Evolutionary conservation across 1,140 invertebrate species (phyloP), one percentile per base, ranked within the genome.

Genomic region (Drosophila simulans): DNA sequence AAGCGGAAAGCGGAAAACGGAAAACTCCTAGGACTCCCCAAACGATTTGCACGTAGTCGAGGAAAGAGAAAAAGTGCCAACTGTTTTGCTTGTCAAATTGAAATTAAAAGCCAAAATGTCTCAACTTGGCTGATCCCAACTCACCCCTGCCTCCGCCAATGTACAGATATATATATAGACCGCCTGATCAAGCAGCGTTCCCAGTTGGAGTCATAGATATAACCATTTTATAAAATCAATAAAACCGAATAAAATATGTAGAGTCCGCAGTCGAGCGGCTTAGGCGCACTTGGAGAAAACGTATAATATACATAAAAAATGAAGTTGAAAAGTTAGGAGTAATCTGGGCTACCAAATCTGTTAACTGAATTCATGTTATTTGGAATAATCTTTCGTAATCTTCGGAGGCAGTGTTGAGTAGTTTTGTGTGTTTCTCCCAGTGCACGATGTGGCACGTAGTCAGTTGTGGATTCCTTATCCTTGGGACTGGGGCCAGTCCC

Each of bases 31-130:
- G 69, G 64, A 70, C 66, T 40, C 43, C 35, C 59, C 17, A 45
- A 69, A 27, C 66, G 64, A 55, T 69, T 56, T 37, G 51, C 64
- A 70, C 66, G 66, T 70, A 70, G 42, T 13, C 25, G 35, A 34
- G 11, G n/a, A 43, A 39, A 39, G 59, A 62, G 64, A 66, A 83
- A 76, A 73, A 80, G 71, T 77, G 81, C 72, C 81, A 85, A 84
- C 77, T 64, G 71, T 74, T 76, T 76, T 82, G 83, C 83, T 88
- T 88, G 83, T 88, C 84, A 89, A 89, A 88, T 88, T 83, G 80
- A 88, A 88, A 88, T 88, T 89, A 88, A 89, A 88, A 88, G 82
- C 78, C 83, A 78, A 88, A 76, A 77, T 77, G 85, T 64, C 69
- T 71, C 64, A 63, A 77, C 63, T 74, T 56, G 68, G 63, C 59